phyloP scores from a whole-genome alignment of 1,140 invertebrate genomes.

The Saccostrea cuccullata region DNA sequence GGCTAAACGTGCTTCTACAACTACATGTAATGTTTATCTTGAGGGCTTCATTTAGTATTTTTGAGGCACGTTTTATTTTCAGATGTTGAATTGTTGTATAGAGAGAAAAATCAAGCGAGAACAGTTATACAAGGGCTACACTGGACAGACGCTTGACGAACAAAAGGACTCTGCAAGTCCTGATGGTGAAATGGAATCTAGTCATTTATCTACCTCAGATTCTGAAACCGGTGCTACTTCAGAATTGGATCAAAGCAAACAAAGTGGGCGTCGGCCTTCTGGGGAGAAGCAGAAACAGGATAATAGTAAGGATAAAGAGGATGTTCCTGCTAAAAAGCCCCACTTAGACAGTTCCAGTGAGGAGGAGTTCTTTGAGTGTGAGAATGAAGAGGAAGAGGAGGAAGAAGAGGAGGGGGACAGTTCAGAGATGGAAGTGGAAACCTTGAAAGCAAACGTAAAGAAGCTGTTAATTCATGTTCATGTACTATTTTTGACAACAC shows the following conservation, averaged over 20 bases:
- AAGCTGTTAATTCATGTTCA: too few relatives aligned
- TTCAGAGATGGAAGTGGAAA: slow-evolving; percentile 25
- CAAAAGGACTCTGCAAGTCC: background rate
- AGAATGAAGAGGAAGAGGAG: slow-evolving; percentile 57
- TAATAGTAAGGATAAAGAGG: background rate
- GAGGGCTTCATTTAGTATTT: background rate
- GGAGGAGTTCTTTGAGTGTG: slow-evolving; percentile 91
- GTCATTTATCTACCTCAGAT: slow-evolving; percentile 25
- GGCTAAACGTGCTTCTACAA: too few relatives aligned
- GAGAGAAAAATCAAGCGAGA: slow-evolving; percentile 84
- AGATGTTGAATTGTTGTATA: slow-evolving; percentile 98
- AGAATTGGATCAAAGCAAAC: background rate
- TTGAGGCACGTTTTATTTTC: slow-evolving; percentile 63
- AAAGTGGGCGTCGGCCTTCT: background rate
- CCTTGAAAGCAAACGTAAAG: background rate
- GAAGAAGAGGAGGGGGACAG: slow-evolving; percentile 38
- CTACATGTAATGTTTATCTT: background rate
- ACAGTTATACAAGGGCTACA: slow-evolving; percentile 64
- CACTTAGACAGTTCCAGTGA: slow-evolving; percentile 67
- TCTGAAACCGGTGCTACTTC: slow-evolving; percentile 5
- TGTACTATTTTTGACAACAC: too few relatives aligned
- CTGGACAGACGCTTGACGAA: slow-evolving; percentile 47
- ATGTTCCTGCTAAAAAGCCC: slow-evolving; percentile 16
- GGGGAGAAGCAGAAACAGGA: background rate
- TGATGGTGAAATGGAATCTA: background rate